Evolutionary conservation across 1,140 invertebrate species (phyloP).

Genomic region (Drosophila pseudoananassae): DNA sequence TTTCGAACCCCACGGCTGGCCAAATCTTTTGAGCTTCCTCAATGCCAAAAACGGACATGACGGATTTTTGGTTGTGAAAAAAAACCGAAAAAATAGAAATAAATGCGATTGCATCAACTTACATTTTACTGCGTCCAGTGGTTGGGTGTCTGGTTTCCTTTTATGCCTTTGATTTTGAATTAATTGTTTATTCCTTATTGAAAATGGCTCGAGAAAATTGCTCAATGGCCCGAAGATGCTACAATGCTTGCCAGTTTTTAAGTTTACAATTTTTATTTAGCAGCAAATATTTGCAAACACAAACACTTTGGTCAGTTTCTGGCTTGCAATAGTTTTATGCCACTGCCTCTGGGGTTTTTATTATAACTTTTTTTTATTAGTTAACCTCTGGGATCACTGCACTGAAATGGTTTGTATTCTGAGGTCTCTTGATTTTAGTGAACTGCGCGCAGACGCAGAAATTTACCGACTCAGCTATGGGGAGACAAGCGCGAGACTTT

Average conservation of each 20-base stretch:
- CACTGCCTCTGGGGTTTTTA: constrained; percentile 34
- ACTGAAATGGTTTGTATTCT: constrained; percentile 12
- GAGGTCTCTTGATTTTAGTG: constrained; percentile 14
- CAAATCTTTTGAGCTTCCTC: constrained; percentile 56
- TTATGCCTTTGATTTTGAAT: constrained; percentile 45
- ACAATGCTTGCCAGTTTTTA: not conserved
- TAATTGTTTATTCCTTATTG: constrained; percentile 59
- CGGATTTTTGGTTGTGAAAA: constrained; percentile 28
- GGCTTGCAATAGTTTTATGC: constrained; percentile 9
- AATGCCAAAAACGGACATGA: constrained; percentile 56
- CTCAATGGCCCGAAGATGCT: constrained; percentile 30
- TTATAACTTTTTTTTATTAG: constrained; percentile 12
- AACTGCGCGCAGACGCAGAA: constrained; percentile 78
- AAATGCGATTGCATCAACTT: constrained; percentile 50
- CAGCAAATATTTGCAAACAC: constrained; percentile 18
- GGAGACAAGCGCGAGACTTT: constrained; percentile 58
- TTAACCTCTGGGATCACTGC: constrained; percentile 28
- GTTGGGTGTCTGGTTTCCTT: constrained; percentile 58
- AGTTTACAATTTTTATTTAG: constrained; percentile 7
- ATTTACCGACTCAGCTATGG: constrained; percentile 68
- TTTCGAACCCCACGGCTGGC: constrained; percentile 21
- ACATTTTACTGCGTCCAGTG: constrained; percentile 40
- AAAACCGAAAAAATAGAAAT: constrained; percentile 26
- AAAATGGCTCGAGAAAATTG: constrained; percentile 38
- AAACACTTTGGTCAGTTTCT: constrained; percentile 19